Conservation (phyloP, 2,113 vertebrate genomes). For the Blennius ocellaris region DNA sequence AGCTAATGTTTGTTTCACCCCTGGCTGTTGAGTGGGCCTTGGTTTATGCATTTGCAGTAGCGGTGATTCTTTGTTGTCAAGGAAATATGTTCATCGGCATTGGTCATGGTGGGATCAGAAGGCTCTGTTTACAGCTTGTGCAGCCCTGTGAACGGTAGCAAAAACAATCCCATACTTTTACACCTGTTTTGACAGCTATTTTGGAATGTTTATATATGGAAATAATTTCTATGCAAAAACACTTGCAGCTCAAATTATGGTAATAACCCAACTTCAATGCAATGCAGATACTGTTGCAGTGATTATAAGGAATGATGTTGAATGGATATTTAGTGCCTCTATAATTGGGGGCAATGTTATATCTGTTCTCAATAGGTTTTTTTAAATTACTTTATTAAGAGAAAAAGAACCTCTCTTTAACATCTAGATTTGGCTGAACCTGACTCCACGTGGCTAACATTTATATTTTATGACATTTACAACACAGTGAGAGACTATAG, state of each 20-base stretch:
- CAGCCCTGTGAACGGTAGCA: no score
- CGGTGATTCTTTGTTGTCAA: constrained; percentile 23
- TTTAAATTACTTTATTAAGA: constrained; percentile 4
- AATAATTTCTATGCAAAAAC: not conserved
- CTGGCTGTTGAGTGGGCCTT: constrained; percentile 34
- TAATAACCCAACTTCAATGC: not conserved
- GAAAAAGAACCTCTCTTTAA: not conserved
- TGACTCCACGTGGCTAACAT: constrained; percentile 19
- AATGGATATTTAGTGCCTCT: not conserved
- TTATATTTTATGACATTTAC: constrained; percentile 44
- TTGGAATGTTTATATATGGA: not conserved
- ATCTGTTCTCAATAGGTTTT: not conserved
- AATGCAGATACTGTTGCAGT: not conserved
- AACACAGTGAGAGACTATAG: constrained; percentile 39
- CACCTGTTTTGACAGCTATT: not conserved
- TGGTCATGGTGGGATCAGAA: not conserved
- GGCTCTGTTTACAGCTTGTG: not conserved
- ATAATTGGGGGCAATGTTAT: not conserved
- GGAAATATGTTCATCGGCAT: not conserved
- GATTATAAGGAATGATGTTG: not conserved
- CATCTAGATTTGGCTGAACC: not conserved
- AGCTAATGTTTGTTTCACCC: constrained; percentile 50
- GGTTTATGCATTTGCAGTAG: constrained; percentile 10
- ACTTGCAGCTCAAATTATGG: not conserved
- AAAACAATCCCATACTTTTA: not conserved